These are phyloP conservation scores for Mugil cephalus DNA, from an alignment of 2,113 vertebrate genomes.

Conservation along the genomic window DNA sequence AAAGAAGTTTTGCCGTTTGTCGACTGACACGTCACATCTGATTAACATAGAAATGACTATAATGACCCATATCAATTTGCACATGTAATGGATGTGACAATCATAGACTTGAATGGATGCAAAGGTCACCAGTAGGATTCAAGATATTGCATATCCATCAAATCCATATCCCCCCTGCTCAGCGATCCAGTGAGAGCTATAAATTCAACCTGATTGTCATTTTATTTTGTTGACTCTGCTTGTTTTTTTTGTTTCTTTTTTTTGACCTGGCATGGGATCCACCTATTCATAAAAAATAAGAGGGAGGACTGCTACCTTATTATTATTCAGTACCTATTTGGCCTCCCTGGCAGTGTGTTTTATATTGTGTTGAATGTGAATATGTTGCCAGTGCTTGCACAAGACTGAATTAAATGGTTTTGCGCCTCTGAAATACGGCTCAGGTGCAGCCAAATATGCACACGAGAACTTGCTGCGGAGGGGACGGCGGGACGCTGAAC, in stretches of 20 bases:
- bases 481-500: slow-evolving; percentile 36
- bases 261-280: not conserved
- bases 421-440: slow-evolving; percentile 29
- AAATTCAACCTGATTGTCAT: not conserved
- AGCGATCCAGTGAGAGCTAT: slow-evolving; percentile 24
- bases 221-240: slow-evolving; percentile 5
- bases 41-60: slow-evolving; percentile 20
- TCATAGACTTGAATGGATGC: slow-evolving; percentile 14
- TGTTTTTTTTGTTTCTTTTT: no score
- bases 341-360: slow-evolving; percentile 8
- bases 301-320: not conserved
- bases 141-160: slow-evolving; percentile 13
- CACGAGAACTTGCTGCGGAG: slow-evolving; percentile 3
- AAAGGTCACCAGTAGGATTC: slow-evolving; percentile 44
- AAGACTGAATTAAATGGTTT: slow-evolving; percentile 19
- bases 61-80: slow-evolving; percentile 11
- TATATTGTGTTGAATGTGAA: slow-evolving; percentile 4
- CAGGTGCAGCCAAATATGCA: slow-evolving; percentile 30
- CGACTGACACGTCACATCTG: not conserved
- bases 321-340: slow-evolving; percentile 30
- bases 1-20: no score
- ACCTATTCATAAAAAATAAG: not conserved
- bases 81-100: slow-evolving; percentile 20
- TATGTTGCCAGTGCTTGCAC: slow-evolving; percentile 44
- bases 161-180: not conserved